These are phyloP conservation scores for Whitmania pigra DNA, from an alignment of 1,140 invertebrate genomes.

Conservation along the genomic window DNA sequence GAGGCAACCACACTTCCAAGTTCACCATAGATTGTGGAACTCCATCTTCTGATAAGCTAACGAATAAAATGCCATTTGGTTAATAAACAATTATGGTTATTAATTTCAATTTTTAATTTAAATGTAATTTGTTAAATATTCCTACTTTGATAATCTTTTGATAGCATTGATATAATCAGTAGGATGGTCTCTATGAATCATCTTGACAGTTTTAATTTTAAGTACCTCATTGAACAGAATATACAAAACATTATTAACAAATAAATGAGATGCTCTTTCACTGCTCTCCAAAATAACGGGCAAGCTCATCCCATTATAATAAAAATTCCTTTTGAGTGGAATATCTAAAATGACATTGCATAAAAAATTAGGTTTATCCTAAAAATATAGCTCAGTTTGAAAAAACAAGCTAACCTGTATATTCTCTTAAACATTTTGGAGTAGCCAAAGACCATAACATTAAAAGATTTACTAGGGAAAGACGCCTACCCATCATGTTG, in stretches of 20 bases:
- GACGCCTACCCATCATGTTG: too few species aligned
- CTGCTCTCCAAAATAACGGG: conserved; percentile 36
- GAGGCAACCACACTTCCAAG: conserved; percentile 56
- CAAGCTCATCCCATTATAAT: conserved; percentile 31
- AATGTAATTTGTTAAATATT: too few species aligned
- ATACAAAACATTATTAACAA: conserved; percentile 52
- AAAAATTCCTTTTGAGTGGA: conserved; percentile 28
- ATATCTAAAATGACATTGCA: conserved; percentile 11
- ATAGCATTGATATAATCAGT: conserved; percentile 38
- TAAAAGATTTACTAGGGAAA: too few species aligned
- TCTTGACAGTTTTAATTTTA: conserved; percentile 49
- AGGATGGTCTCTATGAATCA: conserved; percentile 42
- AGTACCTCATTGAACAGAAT: conserved; percentile 54
- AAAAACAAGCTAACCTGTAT: too few species aligned
- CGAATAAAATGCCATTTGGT: conserved; percentile 24
- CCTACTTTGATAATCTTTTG: conserved; percentile 25
- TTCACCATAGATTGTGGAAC: conserved; percentile 54
- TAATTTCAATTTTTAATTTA: too few species aligned
- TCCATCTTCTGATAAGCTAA: neutral
- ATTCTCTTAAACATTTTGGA: too few species aligned
- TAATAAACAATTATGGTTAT: too few species aligned
- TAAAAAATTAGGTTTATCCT: too few species aligned
- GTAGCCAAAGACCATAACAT: too few species aligned
- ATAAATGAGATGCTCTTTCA: conserved; percentile 48
- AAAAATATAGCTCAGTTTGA: too few species aligned